Percentiles rank a stretch among this genome's conserved stretches.
These are phyloP conservation scores for Datnioides undecimradiatus DNA, from an alignment of 2,113 vertebrate species.

Conservation along the genomic window DNA sequence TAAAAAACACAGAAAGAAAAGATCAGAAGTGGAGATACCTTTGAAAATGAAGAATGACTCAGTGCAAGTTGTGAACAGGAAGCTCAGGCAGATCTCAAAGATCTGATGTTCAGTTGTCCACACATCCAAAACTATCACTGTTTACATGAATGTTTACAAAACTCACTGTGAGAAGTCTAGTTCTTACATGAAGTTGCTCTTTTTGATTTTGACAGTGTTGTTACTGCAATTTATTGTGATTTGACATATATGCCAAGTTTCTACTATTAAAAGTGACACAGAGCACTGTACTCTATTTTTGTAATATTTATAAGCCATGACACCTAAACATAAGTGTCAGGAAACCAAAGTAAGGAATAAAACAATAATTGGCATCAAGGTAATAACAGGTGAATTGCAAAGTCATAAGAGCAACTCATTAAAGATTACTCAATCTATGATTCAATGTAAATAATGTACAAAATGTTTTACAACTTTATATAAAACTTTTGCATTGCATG, in stretches of 20 bases:
- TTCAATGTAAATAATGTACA: constrained; percentile 80
- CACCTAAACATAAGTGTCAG: not conserved
- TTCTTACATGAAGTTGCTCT: constrained; percentile 52
- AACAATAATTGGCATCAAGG: not conserved
- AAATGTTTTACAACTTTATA: constrained; percentile 80
- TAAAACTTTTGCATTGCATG: constrained; percentile 57
- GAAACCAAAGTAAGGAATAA: constrained; percentile 21
- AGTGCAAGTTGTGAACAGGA: constrained; percentile 87
- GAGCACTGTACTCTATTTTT: not conserved
- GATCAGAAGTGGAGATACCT: constrained; percentile 91
- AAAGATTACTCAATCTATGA: constrained; percentile 4
- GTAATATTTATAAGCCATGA: not conserved
- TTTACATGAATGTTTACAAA: constrained; percentile 82
- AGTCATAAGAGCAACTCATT: constrained; percentile 34
- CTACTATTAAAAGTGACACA: not conserved
- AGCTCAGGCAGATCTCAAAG: constrained; percentile 92
- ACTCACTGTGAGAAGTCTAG: constrained; percentile 61
- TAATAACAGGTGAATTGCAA: constrained; percentile 38
- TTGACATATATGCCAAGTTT: not conserved
- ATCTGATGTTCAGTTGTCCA: constrained; percentile 83
- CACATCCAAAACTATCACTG: constrained; percentile 52
- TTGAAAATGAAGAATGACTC: constrained; percentile 91
- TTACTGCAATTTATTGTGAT: constrained; percentile 13
- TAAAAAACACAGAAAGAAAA: constrained; percentile 87
- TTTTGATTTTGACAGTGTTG: constrained; percentile 39